These are phyloP conservation scores for Hippopotamyrus pictus DNA, from an alignment of 2,797 vertebrate genomes.

Conservation along the genomic window DNA sequence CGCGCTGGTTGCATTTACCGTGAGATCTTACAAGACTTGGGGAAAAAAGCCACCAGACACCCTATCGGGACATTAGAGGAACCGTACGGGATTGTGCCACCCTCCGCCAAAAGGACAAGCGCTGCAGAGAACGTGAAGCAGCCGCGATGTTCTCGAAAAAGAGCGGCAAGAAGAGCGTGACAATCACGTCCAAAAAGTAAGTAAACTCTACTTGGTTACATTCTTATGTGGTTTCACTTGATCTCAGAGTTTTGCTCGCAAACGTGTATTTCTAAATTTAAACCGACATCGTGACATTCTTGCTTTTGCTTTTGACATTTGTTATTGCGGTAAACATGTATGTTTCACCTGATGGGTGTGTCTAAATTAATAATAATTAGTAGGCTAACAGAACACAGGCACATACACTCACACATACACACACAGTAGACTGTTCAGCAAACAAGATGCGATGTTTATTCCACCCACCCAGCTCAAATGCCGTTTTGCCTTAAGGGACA, in stretches of 20 bases:
- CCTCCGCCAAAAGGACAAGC: neutral
- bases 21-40: slow-evolving; percentile 13
- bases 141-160: slow-evolving; percentile 56
- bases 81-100: slow-evolving; percentile 8
- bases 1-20: slow-evolving; percentile 14
- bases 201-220: neutral
- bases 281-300: neutral
- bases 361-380: neutral
- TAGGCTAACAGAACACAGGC: neutral
- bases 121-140: neutral
- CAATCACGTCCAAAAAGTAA: slow-evolving; percentile 41
- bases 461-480: neutral
- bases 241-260: neutral
- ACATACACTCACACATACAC: neutral
- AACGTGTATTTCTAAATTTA: neutral
- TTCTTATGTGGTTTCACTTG: neutral
- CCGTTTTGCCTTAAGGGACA: slow-evolving; percentile 5
- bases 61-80: slow-evolving; percentile 4
- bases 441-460: slow-evolving; percentile 1
- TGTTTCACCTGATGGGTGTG: slow-evolving; percentile 8
- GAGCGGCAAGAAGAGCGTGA: slow-evolving; percentile 32
- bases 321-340: neutral
- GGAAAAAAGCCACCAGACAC: neutral
- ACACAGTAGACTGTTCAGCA: neutral
- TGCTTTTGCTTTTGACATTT: neutral